Conservation (phyloP, 2,888 invertebrate species). For the Stenotaenia linearis region DNA sequence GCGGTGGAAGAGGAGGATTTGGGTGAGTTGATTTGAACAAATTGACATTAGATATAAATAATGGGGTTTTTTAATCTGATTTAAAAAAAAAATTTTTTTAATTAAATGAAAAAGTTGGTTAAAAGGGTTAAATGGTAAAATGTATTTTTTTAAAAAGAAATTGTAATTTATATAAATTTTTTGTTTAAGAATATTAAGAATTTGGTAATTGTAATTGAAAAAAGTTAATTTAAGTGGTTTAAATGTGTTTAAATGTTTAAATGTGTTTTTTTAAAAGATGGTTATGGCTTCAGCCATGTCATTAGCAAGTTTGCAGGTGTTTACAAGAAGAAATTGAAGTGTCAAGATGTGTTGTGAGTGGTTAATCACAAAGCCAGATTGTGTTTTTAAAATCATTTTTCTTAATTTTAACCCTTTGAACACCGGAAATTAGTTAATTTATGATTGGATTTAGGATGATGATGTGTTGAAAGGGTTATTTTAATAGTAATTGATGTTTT, state of each 20-base stretch:
- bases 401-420: background rate
- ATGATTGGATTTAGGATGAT: no score
- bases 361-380: background rate
- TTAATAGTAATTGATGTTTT: background rate
- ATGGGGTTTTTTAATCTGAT: background rate
- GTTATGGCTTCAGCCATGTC: background rate
- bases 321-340: background rate
- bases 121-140: background rate
- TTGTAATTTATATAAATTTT: background rate
- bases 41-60: no score
- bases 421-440: no score
- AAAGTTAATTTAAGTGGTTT: no score
- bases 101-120: no score
- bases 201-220: background rate
- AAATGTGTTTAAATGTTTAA: no score
- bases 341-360: background rate
- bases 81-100: no score
- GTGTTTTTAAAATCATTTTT: no score
- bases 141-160: background rate
- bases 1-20: slow-evolving; percentile 38
- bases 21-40: slow-evolving; percentile 28
- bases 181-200: background rate
- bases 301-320: background rate
- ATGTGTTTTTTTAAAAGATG: background rate
- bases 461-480: background rate